Conservation (phyloP, 2,888 invertebrate genomes). For the Latrodectus hesperus region DNA sequence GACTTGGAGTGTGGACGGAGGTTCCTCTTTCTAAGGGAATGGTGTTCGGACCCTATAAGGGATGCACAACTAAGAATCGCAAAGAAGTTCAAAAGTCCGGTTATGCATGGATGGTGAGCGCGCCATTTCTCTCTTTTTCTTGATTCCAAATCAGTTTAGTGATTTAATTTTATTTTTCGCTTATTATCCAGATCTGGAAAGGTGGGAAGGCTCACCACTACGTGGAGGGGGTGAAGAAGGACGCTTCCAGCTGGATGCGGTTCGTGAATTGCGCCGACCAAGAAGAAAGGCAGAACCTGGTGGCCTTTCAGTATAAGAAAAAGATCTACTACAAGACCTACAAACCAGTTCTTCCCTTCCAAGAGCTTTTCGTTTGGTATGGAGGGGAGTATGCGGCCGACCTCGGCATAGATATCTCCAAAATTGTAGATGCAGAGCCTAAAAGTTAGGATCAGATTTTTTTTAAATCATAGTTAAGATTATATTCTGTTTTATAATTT, state of each 20-base stretch:
- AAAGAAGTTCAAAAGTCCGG: conserved; percentile 32
- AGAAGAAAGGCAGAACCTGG: conserved; percentile 54
- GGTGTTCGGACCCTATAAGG: conserved; percentile 50
- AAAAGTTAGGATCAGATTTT: neutral
- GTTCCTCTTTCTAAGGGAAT: conserved; percentile 7
- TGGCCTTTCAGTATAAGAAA: conserved; percentile 79
- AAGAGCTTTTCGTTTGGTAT: conserved; percentile 77
- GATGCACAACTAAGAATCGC: neutral
- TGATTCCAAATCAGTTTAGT: neutral
- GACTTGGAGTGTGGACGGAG: conserved; percentile 39
- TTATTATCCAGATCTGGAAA: conserved; percentile 71
- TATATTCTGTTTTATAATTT: too few relatives aligned
- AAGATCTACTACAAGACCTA: conserved; percentile 78
- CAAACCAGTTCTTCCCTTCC: conserved; percentile 73
- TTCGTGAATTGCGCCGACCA: conserved; percentile 49
- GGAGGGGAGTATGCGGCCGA: conserved; percentile 75
- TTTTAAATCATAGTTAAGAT: too few relatives aligned
- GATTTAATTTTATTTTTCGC: neutral
- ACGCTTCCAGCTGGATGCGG: conserved; percentile 47
- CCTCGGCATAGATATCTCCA: conserved; percentile 72
- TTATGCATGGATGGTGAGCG: conserved; percentile 45
- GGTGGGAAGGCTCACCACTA: conserved; percentile 11
- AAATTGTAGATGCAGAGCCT: neutral
- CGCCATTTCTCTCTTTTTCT: neutral
- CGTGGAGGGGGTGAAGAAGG: conserved; percentile 20